Conservation (phyloP, 2,888 invertebrate species). For the Frankliniella fusca region DNA sequence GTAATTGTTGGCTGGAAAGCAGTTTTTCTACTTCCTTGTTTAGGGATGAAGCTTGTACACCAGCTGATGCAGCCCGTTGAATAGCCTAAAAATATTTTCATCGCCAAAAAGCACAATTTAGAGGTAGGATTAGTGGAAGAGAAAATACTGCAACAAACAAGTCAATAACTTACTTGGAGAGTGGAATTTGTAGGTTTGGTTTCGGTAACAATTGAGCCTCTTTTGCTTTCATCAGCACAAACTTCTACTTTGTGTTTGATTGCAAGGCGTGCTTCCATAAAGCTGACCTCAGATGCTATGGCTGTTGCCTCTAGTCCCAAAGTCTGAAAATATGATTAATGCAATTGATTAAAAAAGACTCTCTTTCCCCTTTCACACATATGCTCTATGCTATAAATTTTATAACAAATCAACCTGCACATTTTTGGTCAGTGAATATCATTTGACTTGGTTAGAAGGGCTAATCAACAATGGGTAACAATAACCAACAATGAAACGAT, state of each 20-base stretch:
- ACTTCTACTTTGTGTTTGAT: constrained; percentile 45
- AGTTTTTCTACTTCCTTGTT: background rate
- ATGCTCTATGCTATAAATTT: too few species aligned
- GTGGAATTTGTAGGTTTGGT: background rate
- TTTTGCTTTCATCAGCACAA: constrained; percentile 41
- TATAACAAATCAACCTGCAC: background rate
- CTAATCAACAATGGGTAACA: background rate
- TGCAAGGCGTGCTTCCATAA: constrained; percentile 59
- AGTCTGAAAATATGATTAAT: background rate
- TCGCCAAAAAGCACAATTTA: constrained; percentile 28
- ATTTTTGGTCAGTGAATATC: background rate
- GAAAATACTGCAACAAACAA: background rate
- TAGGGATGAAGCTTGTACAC: background rate
- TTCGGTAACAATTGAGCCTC: too few species aligned
- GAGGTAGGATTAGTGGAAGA: background rate
- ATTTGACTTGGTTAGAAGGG: background rate
- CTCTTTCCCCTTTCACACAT: too few species aligned
- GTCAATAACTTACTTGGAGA: background rate
- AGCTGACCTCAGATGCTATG: constrained; percentile 63
- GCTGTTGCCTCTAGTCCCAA: constrained; percentile 51
- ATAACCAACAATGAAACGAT: background rate
- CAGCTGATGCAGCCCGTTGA: background rate
- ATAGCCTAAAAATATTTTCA: constrained; percentile 30
- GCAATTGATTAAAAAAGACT: background rate
- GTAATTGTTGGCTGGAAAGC: background rate